Percentiles rank a stretch among this genome's conserved stretches.
These are phyloP conservation scores for Acanthaster planci DNA, from an alignment of 35 echinoderm and acorn worm species.

Conservation along the genomic window DNA sequence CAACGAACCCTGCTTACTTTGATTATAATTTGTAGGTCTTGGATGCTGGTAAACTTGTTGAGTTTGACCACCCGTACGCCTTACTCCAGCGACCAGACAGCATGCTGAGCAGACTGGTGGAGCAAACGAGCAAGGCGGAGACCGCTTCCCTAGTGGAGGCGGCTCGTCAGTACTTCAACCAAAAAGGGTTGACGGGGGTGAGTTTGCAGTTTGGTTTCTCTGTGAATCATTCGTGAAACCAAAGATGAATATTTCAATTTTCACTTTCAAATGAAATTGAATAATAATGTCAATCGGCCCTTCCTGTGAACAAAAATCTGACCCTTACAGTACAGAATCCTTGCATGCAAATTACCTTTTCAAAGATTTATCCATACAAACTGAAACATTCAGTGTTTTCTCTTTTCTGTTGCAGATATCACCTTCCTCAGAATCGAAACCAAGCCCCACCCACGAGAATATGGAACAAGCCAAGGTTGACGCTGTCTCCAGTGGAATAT, in stretches of 20 bases:
- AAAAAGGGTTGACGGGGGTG: background rate
- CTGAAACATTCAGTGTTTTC: background rate
- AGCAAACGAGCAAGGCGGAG: slow-evolving; percentile 63
- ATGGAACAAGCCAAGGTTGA: slow-evolving; percentile 6
- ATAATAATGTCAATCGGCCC: no score
- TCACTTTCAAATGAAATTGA: no score
- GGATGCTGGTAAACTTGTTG: slow-evolving; percentile 71
- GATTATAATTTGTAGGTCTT: slow-evolving; percentile 72
- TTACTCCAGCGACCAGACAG: slow-evolving; percentile 62
- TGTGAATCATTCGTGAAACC: no score
- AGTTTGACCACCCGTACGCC: slow-evolving; percentile 69
- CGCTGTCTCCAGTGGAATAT: background rate
- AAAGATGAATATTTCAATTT: no score
- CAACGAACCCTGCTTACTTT: no score
- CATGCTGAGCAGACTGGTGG: slow-evolving; percentile 66
- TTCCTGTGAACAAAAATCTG: no score
- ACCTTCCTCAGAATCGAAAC: background rate
- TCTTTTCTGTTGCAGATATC: background rate
- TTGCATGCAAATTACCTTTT: no score
- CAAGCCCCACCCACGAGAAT: background rate
- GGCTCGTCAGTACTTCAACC: slow-evolving; percentile 36
- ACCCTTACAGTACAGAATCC: no score
- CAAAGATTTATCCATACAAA: no score
- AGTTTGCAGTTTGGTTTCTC: no score
- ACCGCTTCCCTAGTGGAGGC: slow-evolving; percentile 43